Evolutionary conservation across 2,888 invertebrate genomes (phyloP).

Genomic region (Torymus texanus): DNA sequence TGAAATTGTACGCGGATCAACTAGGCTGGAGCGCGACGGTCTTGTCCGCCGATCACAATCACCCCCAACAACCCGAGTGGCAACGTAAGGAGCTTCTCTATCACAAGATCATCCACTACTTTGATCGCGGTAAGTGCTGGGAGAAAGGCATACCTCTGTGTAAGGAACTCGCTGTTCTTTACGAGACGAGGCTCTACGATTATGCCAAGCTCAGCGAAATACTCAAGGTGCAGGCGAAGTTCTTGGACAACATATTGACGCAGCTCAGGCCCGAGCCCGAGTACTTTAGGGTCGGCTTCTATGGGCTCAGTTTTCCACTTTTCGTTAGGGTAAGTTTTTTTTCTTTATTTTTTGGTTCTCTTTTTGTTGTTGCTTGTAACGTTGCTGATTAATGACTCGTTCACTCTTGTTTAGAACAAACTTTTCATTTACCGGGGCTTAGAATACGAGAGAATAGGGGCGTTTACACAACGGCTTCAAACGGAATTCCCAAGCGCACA

Average conservation of each 20-base stretch:
- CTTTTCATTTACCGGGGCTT: slow-evolving; percentile 96
- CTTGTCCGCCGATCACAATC: slow-evolving; percentile 80
- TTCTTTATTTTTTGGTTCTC: background rate
- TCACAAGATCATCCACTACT: slow-evolving; percentile 91
- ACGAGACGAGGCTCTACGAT: slow-evolving; percentile 91
- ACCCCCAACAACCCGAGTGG: slow-evolving; percentile 89
- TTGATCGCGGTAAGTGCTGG: slow-evolving; percentile 98
- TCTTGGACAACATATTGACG: slow-evolving; percentile 92
- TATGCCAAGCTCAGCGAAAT: slow-evolving; percentile 91
- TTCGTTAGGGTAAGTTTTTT: slow-evolving; percentile 86
- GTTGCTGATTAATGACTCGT: slow-evolving; percentile 20
- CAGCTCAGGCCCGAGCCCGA: slow-evolving; percentile 93
- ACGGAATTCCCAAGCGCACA: slow-evolving; percentile 97
- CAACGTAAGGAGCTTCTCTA: slow-evolving; percentile 93
- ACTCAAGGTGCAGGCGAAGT: slow-evolving; percentile 89
- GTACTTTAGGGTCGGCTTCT: slow-evolving; percentile 96
- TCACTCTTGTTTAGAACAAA: slow-evolving; percentile 83
- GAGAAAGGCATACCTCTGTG: slow-evolving; percentile 95
- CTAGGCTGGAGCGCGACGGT: slow-evolving; percentile 87
- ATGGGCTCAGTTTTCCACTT: slow-evolving; percentile 93
- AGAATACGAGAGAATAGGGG: slow-evolving; percentile 95
- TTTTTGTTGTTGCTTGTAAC: background rate
- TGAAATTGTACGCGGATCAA: slow-evolving; percentile 94
- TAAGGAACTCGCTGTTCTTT: slow-evolving; percentile 90
- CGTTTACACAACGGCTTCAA: slow-evolving; percentile 94